Conservation (phyloP, 2,113 vertebrate genomes). For the Eclectus roratus region DNA sequence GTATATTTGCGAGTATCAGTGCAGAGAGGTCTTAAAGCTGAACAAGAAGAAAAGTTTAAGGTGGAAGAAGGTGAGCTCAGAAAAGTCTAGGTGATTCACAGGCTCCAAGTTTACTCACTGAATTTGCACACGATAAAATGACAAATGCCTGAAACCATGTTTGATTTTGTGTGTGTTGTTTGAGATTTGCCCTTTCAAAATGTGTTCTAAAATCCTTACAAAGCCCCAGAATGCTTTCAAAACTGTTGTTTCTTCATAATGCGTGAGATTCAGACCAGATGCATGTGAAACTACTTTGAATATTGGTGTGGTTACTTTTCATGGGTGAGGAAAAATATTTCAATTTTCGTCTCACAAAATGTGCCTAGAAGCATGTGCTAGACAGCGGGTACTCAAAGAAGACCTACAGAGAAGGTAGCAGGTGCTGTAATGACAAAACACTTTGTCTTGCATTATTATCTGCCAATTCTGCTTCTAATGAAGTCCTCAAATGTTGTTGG, state of each 20-base stretch:
- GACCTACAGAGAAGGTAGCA: neutral
- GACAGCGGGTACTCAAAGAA: neutral
- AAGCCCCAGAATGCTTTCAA: neutral
- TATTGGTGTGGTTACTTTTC: neutral
- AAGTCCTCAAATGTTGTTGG: neutral
- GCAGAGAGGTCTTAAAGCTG: neutral
- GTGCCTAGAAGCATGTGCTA: rapidly evolving
- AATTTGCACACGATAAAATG: neutral
- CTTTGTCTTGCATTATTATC: neutral
- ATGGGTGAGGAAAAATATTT: neutral
- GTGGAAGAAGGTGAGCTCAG: neutral
- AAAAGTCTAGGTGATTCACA: neutral
- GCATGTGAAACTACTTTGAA: neutral
- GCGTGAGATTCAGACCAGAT: neutral
- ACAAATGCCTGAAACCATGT: neutral
- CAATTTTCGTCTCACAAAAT: neutral
- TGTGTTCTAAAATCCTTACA: neutral
- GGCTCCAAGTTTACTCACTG: neutral
- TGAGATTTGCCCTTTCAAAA: neutral
- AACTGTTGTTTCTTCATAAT: neutral
- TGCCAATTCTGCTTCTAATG: neutral
- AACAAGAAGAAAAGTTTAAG: neutral
- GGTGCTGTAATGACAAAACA: neutral
- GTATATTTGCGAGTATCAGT: neutral
- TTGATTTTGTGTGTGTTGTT: rapidly evolving